Conservation (phyloP, 2,797 vertebrate genomes). For the Coregonus sp. region DNA sequence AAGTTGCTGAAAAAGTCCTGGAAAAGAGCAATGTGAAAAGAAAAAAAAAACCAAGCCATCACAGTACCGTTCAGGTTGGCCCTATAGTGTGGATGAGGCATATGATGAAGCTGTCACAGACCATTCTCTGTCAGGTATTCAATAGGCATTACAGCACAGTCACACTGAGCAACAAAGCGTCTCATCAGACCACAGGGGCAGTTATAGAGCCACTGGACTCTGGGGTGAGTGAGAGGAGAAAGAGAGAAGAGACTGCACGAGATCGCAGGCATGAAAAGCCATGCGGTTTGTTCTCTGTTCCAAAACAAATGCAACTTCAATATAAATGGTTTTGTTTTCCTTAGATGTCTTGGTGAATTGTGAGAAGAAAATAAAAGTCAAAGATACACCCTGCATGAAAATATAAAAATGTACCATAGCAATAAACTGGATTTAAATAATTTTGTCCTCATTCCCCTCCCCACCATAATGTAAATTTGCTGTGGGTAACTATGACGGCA, state of each 20-base stretch:
- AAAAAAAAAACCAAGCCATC: neutral
- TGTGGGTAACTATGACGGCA: neutral
- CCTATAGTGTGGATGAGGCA: neutral
- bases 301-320: no score
- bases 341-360: constrained; percentile 29
- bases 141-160: constrained; percentile 8
- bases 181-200: constrained; percentile 39
- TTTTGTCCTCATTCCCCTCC: constrained; percentile 15
- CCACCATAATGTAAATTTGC: neutral
- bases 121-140: neutral
- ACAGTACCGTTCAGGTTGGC: neutral
- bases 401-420: constrained; percentile 29
- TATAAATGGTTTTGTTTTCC: no score
- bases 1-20: neutral
- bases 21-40: neutral
- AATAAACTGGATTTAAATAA: constrained; percentile 37
- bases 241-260: constrained; percentile 16
- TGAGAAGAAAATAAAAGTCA: constrained; percentile 7
- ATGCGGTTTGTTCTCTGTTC: no score
- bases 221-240: constrained; percentile 25
- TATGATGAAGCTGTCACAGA: constrained; percentile 50
- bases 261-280: constrained; percentile 18
- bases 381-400: constrained; percentile 21
- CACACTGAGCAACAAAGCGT: constrained; percentile 35
- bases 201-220: constrained; percentile 35